Evolutionary conservation across 2,888 invertebrate species (phyloP).

Genomic region (Apamea epomidion): DNA sequence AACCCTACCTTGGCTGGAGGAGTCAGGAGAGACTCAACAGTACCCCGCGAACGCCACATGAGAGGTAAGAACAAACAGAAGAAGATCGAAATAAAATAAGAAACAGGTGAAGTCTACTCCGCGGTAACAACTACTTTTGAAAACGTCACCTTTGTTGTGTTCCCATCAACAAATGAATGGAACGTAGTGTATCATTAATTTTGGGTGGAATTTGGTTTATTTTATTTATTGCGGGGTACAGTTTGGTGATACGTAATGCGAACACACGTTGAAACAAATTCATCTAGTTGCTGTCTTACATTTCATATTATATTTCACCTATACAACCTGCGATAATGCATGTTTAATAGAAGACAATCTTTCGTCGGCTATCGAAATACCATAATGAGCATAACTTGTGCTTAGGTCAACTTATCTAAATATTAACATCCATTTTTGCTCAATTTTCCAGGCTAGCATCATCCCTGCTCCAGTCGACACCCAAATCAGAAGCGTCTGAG

Average conservation of each 20-base stretch:
- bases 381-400: background rate
- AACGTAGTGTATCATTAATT: background rate
- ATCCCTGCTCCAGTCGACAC: conserved; percentile 90
- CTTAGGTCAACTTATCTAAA: background rate
- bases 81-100: background rate
- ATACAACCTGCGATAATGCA: too few species aligned
- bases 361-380: too few species aligned
- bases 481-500: conserved; percentile 76
- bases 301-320: too few species aligned
- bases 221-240: too few species aligned
- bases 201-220: too few species aligned
- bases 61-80: conserved; percentile 89
- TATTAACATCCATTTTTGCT: background rate
- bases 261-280: too few species aligned
- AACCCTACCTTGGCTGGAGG: conserved; percentile 97
- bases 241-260: too few species aligned
- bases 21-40: conserved; percentile 95
- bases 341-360: too few species aligned
- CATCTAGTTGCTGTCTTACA: too few species aligned
- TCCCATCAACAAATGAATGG: background rate
- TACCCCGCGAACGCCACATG: conserved; percentile 96
- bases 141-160: background rate
- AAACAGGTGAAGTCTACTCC: background rate
- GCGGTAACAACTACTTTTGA: background rate
- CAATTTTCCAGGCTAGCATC: conserved; percentile 91